Percentiles rank a stretch among this genome's conserved stretches.
Conservation (phyloP, 2,888 invertebrate genomes). For the Andrena bucephala region DNA sequence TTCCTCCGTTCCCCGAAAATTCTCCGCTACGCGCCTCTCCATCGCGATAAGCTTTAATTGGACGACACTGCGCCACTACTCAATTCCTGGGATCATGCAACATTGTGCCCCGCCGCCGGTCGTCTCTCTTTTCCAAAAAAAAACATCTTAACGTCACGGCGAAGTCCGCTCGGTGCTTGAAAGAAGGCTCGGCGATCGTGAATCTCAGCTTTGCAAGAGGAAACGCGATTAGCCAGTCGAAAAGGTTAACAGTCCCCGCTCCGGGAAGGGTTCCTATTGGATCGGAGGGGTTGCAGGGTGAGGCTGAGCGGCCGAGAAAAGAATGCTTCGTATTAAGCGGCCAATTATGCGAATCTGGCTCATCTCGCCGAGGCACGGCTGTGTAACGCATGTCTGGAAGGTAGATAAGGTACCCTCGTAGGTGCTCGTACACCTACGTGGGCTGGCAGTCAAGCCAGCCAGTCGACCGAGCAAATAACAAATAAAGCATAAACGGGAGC, state of each 20-base stretch:
- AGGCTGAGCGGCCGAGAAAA: neutral
- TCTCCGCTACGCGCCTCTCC: conserved; percentile 16
- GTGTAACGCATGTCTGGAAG: conserved; percentile 64
- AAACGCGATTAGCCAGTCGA: conserved; percentile 1
- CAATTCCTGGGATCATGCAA: neutral
- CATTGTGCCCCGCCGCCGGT: neutral
- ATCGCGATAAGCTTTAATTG: conserved; percentile 44
- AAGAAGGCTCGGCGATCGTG: neutral
- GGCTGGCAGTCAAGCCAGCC: conserved; percentile 55
- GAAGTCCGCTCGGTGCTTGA: neutral
- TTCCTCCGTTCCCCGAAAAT: conserved; percentile 41
- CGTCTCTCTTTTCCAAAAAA: neutral
- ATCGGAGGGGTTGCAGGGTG: conserved; percentile 18
- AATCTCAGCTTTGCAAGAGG: conserved; percentile 10
- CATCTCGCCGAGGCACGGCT: conserved; percentile 55
- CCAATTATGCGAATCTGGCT: conserved; percentile 70
- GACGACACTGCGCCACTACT: neutral
- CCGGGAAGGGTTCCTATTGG: conserved; percentile 28
- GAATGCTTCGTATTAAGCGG: conserved; percentile 56
- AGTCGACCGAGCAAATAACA: conserved; percentile 75
- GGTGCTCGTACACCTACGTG: conserved; percentile 56
- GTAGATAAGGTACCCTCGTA: conserved; percentile 63
- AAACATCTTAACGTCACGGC: neutral
- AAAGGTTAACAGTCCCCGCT: conserved; percentile 19
- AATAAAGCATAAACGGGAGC: conserved; percentile 81